Evolutionary conservation across 2,888 invertebrate genomes (phyloP), one percentile per base, ranked within the genome.

Genomic region (Lepidocyrtinus sp.): DNA sequence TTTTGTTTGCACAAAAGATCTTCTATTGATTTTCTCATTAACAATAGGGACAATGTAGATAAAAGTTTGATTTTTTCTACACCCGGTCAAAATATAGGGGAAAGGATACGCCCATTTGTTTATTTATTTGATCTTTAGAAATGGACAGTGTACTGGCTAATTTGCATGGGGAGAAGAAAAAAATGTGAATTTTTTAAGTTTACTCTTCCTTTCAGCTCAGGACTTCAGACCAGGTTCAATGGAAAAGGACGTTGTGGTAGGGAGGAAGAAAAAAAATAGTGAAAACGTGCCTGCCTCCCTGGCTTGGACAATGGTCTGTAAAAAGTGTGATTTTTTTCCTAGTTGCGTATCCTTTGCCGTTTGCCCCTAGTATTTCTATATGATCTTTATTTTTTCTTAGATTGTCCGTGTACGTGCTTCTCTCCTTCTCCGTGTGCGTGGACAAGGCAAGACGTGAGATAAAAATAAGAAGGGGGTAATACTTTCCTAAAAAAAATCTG

Each of bases 141-240:
- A 84, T 85, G 85, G 85, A 83, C 84, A 85, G 77, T 85, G 83
- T 82, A 68, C 81, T 81, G 68, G 78, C 84, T 84, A 84, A 85
- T 85, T 85, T 85, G 83, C 83, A 85, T 85, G 75, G 72, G n/a
- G n/a, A n/a, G 12, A 75, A 77, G 76, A 80, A 81, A 81, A 81
- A 72, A 72, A 71, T 75, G 69, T 45, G 25, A 65, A 65, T 71
- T 45, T 67, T 15, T 55, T 63, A 55, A 70, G n/a, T n/a, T n/a
- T n/a, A n/a, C n/a, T n/a, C n/a, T n/a, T n/a, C n/a, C n/a, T n/a
- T n/a, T n/a, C n/a, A n/a, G n/a, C n/a, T n/a, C n/a, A n/a, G n/a
- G n/a, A n/a, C n/a, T n/a, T n/a, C n/a, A 15, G 26, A 27, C 61
- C 45, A 71, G 21, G 70, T 25, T 46, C 69, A 72, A 72, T 67